phyloP scores from a whole-genome alignment of 2,797 vertebrate genomes.

The Acanthopagrus latus region DNA sequence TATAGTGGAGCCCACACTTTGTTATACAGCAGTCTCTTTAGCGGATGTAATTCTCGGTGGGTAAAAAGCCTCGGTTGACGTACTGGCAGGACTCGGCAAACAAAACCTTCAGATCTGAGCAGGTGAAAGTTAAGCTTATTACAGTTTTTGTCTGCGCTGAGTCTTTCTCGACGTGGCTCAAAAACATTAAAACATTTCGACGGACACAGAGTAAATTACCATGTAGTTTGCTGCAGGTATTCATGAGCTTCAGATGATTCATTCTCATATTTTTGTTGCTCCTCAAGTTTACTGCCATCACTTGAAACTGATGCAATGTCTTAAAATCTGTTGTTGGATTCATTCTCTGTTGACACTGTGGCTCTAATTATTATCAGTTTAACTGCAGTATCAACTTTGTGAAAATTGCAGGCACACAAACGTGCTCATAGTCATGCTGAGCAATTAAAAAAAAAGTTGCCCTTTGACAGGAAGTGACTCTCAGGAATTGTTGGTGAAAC shows the following conservation, averaged over 20 bases:
- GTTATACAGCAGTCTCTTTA: slow-evolving; percentile 65
- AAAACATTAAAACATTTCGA: neutral
- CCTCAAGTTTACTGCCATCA: neutral
- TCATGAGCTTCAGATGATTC: too few relatives aligned
- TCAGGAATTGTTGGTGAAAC: neutral
- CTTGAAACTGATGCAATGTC: neutral
- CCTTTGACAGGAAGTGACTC: neutral
- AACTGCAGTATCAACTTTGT: neutral
- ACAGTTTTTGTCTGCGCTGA: slow-evolving; percentile 22
- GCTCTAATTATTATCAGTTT: too few relatives aligned
- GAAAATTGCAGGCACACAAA: neutral
- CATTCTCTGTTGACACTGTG: neutral
- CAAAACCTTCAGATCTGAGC: slow-evolving; percentile 52
- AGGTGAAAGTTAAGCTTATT: slow-evolving; percentile 55
- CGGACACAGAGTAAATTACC: too few relatives aligned
- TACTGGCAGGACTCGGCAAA: slow-evolving; percentile 49
- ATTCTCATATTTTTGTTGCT: too few relatives aligned
- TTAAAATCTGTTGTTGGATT: neutral
- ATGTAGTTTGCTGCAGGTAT: too few relatives aligned
- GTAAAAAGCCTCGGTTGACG: slow-evolving; percentile 52
- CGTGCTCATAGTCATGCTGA: neutral
- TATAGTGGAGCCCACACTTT: slow-evolving; percentile 56
- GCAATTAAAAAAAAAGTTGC: neutral
- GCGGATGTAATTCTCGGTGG: slow-evolving; percentile 61
- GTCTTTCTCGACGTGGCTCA: slow-evolving; percentile 7